Percentiles rank a stretch among this genome's conserved stretches.
These are phyloP conservation scores for Deroptyus accipitrinus DNA, from an alignment of 2,113 vertebrate genomes.

Conservation along the genomic window DNA sequence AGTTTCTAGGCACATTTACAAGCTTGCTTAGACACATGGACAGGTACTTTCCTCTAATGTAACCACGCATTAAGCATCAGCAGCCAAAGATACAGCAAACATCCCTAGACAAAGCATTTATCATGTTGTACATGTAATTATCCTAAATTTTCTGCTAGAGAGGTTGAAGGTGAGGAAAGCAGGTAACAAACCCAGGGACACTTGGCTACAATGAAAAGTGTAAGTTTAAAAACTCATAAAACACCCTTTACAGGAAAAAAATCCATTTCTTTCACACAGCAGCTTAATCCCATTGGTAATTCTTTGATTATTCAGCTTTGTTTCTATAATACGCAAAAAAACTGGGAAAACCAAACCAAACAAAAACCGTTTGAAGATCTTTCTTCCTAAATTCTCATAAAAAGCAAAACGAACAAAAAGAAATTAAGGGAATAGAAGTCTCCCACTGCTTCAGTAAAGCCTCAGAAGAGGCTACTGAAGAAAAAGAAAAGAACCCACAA, in stretches of 20 bases:
- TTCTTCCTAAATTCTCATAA: not conserved
- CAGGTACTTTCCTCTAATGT: not conserved
- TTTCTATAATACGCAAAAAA: not conserved
- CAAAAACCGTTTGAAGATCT: not conserved
- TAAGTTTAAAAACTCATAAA: not conserved
- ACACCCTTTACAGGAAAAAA: not conserved
- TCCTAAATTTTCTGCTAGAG: not conserved
- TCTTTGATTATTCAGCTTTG: not conserved
- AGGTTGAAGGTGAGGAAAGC: not conserved
- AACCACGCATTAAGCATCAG: not conserved
- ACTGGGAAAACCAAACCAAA: not conserved
- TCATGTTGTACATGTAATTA: not conserved
- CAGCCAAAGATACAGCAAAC: not conserved
- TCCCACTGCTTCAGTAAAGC: not conserved
- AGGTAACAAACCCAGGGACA: not conserved
- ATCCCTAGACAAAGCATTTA: not conserved
- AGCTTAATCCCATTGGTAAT: not conserved
- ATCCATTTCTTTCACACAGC: not conserved
- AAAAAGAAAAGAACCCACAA: not conserved
- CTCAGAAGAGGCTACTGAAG: not conserved
- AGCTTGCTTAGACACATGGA: not conserved
- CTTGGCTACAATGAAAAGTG: not conserved
- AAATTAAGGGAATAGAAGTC: not conserved
- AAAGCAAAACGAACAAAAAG: not conserved
- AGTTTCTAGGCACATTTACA: not conserved